Conservation (phyloP, 2,888 invertebrate genomes). For the Megastigmus dorsalis region DNA sequence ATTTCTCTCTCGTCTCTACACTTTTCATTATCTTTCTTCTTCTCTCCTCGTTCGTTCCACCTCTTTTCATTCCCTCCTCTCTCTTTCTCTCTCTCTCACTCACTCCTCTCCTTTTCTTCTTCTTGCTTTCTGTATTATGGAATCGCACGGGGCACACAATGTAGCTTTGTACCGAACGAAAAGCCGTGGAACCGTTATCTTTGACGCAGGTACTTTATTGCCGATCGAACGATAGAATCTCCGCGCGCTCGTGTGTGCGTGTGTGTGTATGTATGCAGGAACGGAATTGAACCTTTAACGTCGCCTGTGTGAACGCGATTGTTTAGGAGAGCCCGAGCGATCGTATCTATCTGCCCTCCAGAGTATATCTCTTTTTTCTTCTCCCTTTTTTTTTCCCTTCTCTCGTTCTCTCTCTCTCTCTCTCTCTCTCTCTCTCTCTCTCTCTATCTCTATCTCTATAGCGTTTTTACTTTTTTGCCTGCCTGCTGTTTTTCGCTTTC, state of each 20-base stretch:
- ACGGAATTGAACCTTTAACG: conserved; percentile 55
- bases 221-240: conserved; percentile 53
- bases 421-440: not conserved
- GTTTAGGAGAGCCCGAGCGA: conserved; percentile 29
- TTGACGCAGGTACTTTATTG: conserved; percentile 53
- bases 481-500: not conserved
- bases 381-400: conserved; percentile 2
- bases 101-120: not conserved
- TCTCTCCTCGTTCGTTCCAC: not conserved
- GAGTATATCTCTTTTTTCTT: conserved; percentile 11
- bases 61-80: not conserved
- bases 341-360: conserved; percentile 9
- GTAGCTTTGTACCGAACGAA: conserved; percentile 47
- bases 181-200: conserved; percentile 49
- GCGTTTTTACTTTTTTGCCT: not conserved
- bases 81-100: not conserved
- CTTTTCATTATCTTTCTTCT: conserved; percentile 25
- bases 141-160: conserved; percentile 50
- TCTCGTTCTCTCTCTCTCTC: not conserved
- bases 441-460: not conserved
- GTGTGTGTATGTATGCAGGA: not conserved
- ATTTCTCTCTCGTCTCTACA: too few species aligned
- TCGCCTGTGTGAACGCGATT: conserved; percentile 48
- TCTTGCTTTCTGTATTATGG: conserved; percentile 45
- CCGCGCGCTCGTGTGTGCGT: too few species aligned